Evolutionary conservation across 1,140 invertebrate species (phyloP), one percentile per base, ranked within the genome.

Genomic region (Lucilia sericata): DNA sequence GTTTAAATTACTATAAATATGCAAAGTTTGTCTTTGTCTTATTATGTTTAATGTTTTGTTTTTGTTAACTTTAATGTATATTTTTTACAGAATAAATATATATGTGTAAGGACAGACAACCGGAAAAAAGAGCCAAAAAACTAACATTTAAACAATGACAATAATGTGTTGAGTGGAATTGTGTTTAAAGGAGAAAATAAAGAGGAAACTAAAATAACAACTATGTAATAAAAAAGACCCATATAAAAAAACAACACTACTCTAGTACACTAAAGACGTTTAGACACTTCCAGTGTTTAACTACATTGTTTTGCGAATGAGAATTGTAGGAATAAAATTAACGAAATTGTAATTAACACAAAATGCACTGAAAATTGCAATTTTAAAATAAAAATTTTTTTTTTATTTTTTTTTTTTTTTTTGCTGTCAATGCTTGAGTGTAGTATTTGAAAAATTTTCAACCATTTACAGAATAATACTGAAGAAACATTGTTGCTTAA

Each of bases 111-210:
- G 5, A 75, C 2, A 42, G 42, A 74, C 70, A 76, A 76, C 30
- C 25, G 13, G 13, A 75, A 30, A 30, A 75, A 7, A 75, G 30
- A 30, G 14, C 25, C 74, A 36, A 76, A 30, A n/a, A n/a, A 36
- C 74, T 76, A 76, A 80, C 76, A 49, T 80, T 80, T 19, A 19
- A 34, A 80, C 76, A 80, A 47, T 80, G 21, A 80, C 76, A 80
- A 49, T 49, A 80, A 49, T 21, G 76, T 80, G 42, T 80, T 80
- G 76, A 19, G 21, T 49, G 42, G 42, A 42, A 42, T 42, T 30
- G 25, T 30, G 25, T 30, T 30, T 30, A 7, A 42, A 42, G 25
- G 19, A 25, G 21, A 21, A 70, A 70, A 70, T 10, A 70, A 70
- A 4, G 21, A 70, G 10, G 21, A 70, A 70, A 2, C 17, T n/a